Evolutionary conservation across 2,888 invertebrate genomes (phyloP).

Genomic region (Sturmia bella): DNA sequence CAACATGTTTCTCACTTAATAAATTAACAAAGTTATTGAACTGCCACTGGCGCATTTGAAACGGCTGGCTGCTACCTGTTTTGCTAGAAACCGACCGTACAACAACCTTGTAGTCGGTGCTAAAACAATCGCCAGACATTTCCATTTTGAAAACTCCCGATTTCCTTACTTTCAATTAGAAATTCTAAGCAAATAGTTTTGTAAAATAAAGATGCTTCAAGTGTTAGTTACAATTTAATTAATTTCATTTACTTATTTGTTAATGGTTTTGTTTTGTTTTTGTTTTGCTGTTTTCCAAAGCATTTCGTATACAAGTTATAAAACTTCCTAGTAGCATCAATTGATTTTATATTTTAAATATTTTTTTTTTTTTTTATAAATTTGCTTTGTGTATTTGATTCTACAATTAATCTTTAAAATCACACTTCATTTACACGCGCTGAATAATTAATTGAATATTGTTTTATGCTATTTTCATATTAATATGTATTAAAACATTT

Average conservation of each 20-base stretch:
- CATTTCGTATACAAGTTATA: conserved; percentile 31
- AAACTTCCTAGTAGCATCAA: conserved; percentile 59
- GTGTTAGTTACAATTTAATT: conserved; percentile 64
- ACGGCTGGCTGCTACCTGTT: conserved; percentile 14
- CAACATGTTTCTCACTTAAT: conserved; percentile 40
- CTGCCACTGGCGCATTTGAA: conserved; percentile 41
- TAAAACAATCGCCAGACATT: conserved; percentile 35
- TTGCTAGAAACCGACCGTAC: conserved; percentile 34
- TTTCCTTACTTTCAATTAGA: conserved; percentile 58
- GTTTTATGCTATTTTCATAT: conserved; percentile 3
- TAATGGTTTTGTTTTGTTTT: not conserved
- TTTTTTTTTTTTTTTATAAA: not conserved
- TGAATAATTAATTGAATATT: conserved; percentile 51
- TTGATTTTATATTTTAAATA: conserved; percentile 36
- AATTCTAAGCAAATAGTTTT: conserved; percentile 36
- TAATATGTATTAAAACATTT: not conserved
- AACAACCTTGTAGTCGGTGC: conserved; percentile 44
- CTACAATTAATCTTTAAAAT: conserved; percentile 44
- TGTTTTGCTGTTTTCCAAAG: conserved; percentile 9
- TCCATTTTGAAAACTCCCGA: conserved; percentile 35
- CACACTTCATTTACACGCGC: conserved; percentile 55
- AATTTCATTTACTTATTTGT: conserved; percentile 36
- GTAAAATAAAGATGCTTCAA: conserved; percentile 43
- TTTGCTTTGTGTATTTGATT: conserved; percentile 2
- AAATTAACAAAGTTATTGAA: conserved; percentile 59